These are phyloP conservation scores for Xenopus laevis DNA, from an alignment of 2,113 vertebrate genomes.

Conservation along the genomic window DNA sequence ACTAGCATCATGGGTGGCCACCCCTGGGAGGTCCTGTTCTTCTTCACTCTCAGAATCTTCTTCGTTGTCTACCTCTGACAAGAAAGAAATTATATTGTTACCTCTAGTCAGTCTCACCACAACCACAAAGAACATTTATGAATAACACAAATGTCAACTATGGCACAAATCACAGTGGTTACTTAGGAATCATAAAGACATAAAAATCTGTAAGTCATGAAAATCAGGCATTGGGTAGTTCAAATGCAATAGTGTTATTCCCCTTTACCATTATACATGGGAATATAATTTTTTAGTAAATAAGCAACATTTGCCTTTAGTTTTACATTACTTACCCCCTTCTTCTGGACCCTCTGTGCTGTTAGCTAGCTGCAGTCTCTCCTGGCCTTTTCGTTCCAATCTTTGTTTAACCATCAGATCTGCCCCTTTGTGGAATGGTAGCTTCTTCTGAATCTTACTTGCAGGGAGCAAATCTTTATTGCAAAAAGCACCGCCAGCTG, in stretches of 20 bases:
- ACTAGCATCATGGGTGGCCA: conserved; percentile 56
- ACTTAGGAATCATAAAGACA: too few species aligned
- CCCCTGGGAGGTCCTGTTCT: conserved; percentile 63
- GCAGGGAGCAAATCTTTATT: conserved; percentile 68
- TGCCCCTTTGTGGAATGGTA: conserved; percentile 68
- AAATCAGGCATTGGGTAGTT: too few species aligned
- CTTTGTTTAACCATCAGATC: conserved; percentile 56
- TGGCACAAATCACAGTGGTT: too few species aligned
- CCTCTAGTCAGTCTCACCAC: too few species aligned
- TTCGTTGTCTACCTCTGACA: conserved; percentile 71
- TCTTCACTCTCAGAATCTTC: conserved; percentile 81
- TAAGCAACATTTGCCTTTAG: too few species aligned
- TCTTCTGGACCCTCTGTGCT: background rate
- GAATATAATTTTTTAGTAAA: too few species aligned
- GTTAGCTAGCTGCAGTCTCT: conserved; percentile 46
- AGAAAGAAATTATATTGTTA: background rate
- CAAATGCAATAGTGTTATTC: too few species aligned
- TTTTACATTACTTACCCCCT: conserved; percentile 11
- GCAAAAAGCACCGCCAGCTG: conserved; percentile 66
- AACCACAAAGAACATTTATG: too few species aligned
- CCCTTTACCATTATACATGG: too few species aligned
- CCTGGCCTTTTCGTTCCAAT: conserved; percentile 46
- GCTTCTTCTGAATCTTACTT: conserved; percentile 71
- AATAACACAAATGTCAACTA: too few species aligned
- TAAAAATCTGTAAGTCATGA: too few species aligned